Base-by-base conservation (phyloP, 2,113 vertebrate genomes). In the Triplophysa siluroides region DNA sequence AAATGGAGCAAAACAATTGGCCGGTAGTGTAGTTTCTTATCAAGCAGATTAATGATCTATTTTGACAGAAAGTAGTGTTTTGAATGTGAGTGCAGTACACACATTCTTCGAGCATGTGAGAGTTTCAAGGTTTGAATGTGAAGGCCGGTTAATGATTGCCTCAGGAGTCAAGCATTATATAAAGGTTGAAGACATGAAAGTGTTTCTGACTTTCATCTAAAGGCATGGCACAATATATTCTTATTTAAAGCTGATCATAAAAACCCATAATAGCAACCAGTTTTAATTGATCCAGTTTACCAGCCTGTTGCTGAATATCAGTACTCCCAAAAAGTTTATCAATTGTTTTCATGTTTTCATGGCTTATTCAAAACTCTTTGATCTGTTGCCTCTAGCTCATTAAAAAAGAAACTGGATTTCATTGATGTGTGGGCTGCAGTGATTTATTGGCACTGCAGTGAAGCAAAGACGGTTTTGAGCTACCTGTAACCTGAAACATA, bases 141-240 rank as follows among this genome's bases (percentile, higher is more conserved):
- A 54, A n/a, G 24, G 26, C 16, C 74, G 79, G 83, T 84, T 78
- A 84, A 84, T 84, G 56, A 84, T 84, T 81, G 83, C 69, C 83
- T 78, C 50, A 54, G 73, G 67, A 75, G 38, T 77, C 33, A 56
- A 50, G 33, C 79, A 33, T 43, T 68, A 78, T 74, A 38, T 60
- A 63, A 63, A 74, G 79, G 47, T 74, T 26, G 50, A 67, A 24
- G 80, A 67, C 73, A 63, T 29, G 23, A 76, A 38, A 29, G 52
- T 45, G 21, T 54, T 38, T 8, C 58, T 50, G 8, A 45, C 43
- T 45, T 45, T 45, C 11, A 12, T 45, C 38, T 19, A 38, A 60
- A 33, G 56, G 5, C 33, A 78, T 18, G 50, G 50, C 13, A 6
- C 50, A 5, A 12, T 52, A 52, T 52, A 52, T 52, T 13, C 54